A percentile compares a stretch with the other conserved stretches of the same genome.
Evolutionary conservation across 2,888 invertebrate species (phyloP).

Genomic region (Barypeithes pellucidus): DNA sequence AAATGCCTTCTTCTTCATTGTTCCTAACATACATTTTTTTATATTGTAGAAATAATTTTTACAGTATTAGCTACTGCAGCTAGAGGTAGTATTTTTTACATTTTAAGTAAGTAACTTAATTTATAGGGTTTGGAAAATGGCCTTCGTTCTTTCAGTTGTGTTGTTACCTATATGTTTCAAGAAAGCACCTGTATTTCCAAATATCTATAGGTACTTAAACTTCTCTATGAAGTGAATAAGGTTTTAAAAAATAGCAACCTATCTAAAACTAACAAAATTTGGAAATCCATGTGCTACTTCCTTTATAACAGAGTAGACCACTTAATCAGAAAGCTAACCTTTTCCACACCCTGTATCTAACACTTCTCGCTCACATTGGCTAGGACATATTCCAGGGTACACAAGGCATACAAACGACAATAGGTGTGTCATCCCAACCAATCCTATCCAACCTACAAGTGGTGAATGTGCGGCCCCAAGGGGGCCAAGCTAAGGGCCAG

Average conservation of each 20-base stretch:
- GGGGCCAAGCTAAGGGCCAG: slow-evolving; percentile 83
- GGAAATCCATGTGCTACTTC: background rate
- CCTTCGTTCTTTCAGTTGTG: background rate
- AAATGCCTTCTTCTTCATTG: too few relatives aligned
- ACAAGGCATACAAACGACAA: slow-evolving; percentile 62
- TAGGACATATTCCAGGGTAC: slow-evolving; percentile 51
- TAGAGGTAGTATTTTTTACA: background rate
- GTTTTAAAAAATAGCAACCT: too few relatives aligned
- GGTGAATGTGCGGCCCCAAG: slow-evolving; percentile 87
- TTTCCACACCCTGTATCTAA: slow-evolving; percentile 16
- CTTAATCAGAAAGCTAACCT: background rate
- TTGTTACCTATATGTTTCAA: too few relatives aligned
- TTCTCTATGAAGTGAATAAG: too few relatives aligned
- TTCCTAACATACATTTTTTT: background rate
- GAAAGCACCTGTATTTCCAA: too few relatives aligned
- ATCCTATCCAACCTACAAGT: slow-evolving; percentile 83
- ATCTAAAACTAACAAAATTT: too few relatives aligned
- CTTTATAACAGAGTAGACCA: background rate
- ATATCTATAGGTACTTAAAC: too few relatives aligned
- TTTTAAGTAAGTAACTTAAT: background rate
- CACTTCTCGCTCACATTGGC: slow-evolving; percentile 35
- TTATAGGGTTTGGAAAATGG: background rate
- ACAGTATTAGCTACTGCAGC: background rate
- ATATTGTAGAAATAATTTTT: slow-evolving; percentile 5
- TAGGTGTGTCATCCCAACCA: slow-evolving; percentile 61